These are phyloP conservation scores for Actenoides lindsayi DNA, from an alignment of 2,113 vertebrate species.

Conservation along the genomic window DNA sequence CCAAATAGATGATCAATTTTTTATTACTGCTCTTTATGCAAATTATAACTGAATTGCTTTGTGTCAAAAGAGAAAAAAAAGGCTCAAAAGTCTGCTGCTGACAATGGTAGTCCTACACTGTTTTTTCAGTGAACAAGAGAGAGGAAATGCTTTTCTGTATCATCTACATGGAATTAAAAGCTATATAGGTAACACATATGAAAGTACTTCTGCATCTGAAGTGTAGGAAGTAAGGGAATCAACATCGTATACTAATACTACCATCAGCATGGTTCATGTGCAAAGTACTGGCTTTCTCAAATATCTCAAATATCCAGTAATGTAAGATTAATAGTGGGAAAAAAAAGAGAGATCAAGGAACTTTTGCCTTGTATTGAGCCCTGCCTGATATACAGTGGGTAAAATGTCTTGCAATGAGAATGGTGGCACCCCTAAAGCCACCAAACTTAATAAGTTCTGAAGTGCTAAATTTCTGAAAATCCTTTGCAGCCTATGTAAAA, in stretches of 20 bases:
- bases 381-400: background rate
- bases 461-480: background rate
- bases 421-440: background rate
- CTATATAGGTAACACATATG: background rate
- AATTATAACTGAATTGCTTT: background rate
- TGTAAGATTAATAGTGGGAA: background rate
- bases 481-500: background rate
- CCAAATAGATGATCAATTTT: background rate
- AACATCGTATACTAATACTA: background rate
- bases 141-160: background rate
- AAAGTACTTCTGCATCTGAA: background rate
- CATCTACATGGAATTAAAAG: background rate
- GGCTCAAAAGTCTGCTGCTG: background rate
- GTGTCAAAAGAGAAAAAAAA: background rate
- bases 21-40: background rate
- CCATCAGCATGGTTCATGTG: background rate
- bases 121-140: background rate
- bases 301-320: background rate
- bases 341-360: background rate
- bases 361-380: background rate
- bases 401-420: background rate
- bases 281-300: background rate
- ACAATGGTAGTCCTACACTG: background rate
- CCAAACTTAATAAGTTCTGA: background rate
- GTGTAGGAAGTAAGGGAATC: background rate